Base-by-base conservation (phyloP, 2,888 invertebrate species). In the Dichetophora obliterata region DNA sequence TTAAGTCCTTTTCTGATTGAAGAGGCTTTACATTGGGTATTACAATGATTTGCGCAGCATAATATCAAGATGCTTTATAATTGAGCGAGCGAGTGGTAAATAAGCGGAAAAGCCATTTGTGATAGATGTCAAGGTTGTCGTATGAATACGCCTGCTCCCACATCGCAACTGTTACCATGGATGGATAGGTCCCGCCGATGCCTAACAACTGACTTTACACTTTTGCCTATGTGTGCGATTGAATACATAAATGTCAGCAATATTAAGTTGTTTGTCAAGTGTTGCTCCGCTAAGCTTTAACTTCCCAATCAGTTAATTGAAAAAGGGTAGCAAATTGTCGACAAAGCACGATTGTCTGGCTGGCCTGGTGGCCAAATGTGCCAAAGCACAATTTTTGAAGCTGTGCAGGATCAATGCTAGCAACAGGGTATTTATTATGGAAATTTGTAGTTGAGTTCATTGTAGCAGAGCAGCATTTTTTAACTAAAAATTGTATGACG, bases 1-100 rank as follows among this genome's bases (percentile, higher is more conserved):
- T 43, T 66, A 66, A 66, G 43, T 66, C 66, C 66, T 66, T 66
- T 66, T 66, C 66, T 66, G 66, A 66, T 66, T 66, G 66, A 66
- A 66, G 37, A 66, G 66, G 66, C 66, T 66, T 66, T 66, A 66
- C 37, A 34, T 16, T 19, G 66, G 37, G 66, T 34, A 66, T 66
- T 43, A 66, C 37, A 34, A 66, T 66, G 37, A 43, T 66, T 66
- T 66, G 43, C 34, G 19, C 34, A 37, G 66, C 34, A 66, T 66
- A 63, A 31, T 31, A n/a, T 9, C 34, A 37, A 43, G 37, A 43
- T 66, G 43, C 22, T 19, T 22, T 43, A 22, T 16, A 37, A 22
- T 34, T 19, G 31, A 37, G 66, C 37, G 19, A 59, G 24, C 16
- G n/a, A 27, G 11, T 22, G 19, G 54, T 22, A 66, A 66, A 22